Percentiles rank a stretch among this genome's conserved stretches.
phyloP scores from a whole-genome alignment of 2,113 vertebrate genomes.

The Rhinolophus sinicus region DNA sequence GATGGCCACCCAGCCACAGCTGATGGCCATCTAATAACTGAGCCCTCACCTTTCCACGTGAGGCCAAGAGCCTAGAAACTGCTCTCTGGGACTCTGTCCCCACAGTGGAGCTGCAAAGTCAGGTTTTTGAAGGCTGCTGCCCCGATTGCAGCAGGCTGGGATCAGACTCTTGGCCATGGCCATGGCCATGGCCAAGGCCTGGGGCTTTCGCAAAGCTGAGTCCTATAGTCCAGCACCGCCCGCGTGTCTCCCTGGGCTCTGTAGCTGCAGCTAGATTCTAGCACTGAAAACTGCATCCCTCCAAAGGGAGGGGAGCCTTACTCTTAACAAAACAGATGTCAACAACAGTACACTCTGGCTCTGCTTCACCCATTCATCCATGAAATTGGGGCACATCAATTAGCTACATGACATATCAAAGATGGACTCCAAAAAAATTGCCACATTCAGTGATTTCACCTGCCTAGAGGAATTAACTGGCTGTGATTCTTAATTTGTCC shows the following conservation, averaged over 20 bases:
- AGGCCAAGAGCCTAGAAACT: too few relatives aligned
- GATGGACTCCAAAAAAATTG: neutral
- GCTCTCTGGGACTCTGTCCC: too few relatives aligned
- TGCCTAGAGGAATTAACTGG: neutral
- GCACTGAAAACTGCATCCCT: neutral
- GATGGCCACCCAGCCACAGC: too few relatives aligned
- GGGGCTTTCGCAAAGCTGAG: neutral
- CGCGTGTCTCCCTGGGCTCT: neutral
- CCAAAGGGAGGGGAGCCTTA: neutral
- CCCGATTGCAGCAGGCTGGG: neutral
- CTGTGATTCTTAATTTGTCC: neutral
- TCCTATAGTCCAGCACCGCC: neutral
- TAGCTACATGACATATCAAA: neutral
- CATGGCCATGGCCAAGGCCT: too few relatives aligned
- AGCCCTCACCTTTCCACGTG: too few relatives aligned
- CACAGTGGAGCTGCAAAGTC: neutral
- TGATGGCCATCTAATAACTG: too few relatives aligned
- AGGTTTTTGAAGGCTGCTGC: neutral
- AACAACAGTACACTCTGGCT: neutral
- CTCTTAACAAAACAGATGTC: neutral
- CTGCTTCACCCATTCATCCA: neutral
- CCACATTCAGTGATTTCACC: neutral
- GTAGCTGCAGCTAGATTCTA: neutral
- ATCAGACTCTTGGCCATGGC: neutral
- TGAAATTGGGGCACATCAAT: neutral